Conservation (phyloP, 1,140 invertebrate species). For the Palaemon carinicauda region DNA sequence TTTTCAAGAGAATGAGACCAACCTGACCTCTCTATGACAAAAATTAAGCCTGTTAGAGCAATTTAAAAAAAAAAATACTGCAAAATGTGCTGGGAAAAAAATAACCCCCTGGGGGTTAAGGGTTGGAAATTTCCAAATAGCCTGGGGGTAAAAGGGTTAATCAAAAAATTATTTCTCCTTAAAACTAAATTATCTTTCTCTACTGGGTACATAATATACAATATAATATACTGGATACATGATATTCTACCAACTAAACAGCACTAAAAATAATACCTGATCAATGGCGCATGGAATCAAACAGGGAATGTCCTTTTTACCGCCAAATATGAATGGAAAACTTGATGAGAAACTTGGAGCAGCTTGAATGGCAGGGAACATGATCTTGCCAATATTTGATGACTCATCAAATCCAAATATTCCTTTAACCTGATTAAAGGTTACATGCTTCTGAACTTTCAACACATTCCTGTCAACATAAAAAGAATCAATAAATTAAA, state of each 20-base stretch:
- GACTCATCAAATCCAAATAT: slow-evolving; percentile 98
- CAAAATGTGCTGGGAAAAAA: too few species aligned
- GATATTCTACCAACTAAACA: neutral
- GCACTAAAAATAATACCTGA: slow-evolving; percentile 71
- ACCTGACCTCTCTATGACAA: too few species aligned
- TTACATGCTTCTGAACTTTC: slow-evolving; percentile 90
- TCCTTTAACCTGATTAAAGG: slow-evolving; percentile 90
- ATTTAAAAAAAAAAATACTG: too few species aligned
- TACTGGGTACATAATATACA: too few species aligned
- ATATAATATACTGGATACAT: neutral
- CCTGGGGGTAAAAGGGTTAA: too few species aligned
- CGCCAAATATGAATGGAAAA: slow-evolving; percentile 94
- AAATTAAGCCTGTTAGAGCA: too few species aligned
- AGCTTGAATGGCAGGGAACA: slow-evolving; percentile 96
- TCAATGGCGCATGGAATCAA: slow-evolving; percentile 99
- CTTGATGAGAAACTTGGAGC: slow-evolving; percentile 92
- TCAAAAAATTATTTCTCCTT: too few species aligned
- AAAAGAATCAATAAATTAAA: neutral
- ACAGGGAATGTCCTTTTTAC: slow-evolving; percentile 83
- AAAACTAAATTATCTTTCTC: too few species aligned
- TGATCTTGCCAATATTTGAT: slow-evolving; percentile 94
- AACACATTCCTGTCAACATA: slow-evolving; percentile 68
- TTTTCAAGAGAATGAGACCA: too few species aligned
- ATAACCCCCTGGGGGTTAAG: too few species aligned
- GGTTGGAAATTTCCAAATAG: too few species aligned